Evolutionary conservation across 1,140 invertebrate species (phyloP), one percentile per base, ranked within the genome.

Genomic region (Meloidogyne hapla): DNA sequence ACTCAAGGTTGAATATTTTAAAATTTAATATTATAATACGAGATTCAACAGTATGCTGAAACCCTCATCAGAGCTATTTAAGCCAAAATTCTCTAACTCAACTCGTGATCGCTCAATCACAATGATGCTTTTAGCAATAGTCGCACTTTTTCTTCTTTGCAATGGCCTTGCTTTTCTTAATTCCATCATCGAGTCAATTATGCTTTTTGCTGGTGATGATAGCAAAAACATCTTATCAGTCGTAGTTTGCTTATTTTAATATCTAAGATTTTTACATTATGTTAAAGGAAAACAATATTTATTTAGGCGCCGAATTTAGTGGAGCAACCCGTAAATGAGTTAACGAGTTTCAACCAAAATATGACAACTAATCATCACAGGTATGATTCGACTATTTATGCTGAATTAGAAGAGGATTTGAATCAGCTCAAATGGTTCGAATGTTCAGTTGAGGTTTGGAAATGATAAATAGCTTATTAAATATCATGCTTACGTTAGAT

Each of bases 131-230:
- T 77, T 86, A 9, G 85, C 85, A 26, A 87, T 86, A 62, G 85
- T 86, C 12, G 83, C 82, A 1, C 78, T 87, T 15, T 86, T 86
- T 63, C 75, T 86, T n/a, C 40, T 75, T 15, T 87, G 85, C 69
- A 86, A 85, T 66, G 83, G 84, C 45, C 77, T 86, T 26, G 85
- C 85, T 12, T 86, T 86, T 78, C 83, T 84, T 66, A 86, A 86
- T 69, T 81, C 79, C 48, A 86, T 87, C 28, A 76, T 87, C 25
- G 85, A 86, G 63, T 80, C 79, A 45, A 63, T 83, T 13, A 77
- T 83, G 64, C 48, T 85, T n/a, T 63, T 83, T 18, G 23, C 38
- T 26, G 48, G 25, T 21, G 71, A 70, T 38, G 56, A 78, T 23
- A 78, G 21, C 74, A 33, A 6, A 8, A 21, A 56, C 6, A n/a